Evolutionary conservation across 53 echinoderm and acorn worm species (phyloP).

Genomic region (Luidia sarsii): DNA sequence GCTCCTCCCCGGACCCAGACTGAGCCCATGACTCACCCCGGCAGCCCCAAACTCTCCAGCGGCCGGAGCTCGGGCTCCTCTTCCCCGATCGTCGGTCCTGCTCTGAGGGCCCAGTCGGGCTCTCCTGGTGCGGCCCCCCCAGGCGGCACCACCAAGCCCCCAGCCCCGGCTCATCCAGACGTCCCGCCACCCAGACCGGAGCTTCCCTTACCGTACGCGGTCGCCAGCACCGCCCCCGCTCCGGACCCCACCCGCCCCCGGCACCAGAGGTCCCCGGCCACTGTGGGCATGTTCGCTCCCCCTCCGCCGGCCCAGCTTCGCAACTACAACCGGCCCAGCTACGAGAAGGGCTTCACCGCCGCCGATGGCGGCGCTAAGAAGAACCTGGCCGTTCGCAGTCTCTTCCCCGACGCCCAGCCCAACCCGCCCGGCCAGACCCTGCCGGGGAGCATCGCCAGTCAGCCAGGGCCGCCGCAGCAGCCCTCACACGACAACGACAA

Average conservation of each 20-base stretch:
- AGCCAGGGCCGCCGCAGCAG: conserved; percentile 22
- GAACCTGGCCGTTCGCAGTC: conserved; percentile 63
- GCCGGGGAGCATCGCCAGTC: not conserved
- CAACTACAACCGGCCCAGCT: conserved; percentile 72
- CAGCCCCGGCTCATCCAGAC: conserved; percentile 6
- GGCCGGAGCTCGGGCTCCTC: conserved; percentile 38
- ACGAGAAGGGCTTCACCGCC: conserved; percentile 40
- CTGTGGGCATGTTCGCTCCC: conserved; percentile 83
- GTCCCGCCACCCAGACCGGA: conserved; percentile 29
- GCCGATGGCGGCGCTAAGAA: conserved; percentile 23
- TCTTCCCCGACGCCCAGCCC: conserved; percentile 58
- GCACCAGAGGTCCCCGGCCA: conserved; percentile 78
- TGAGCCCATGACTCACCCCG: conserved; percentile 30
- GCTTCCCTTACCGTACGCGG: conserved; percentile 32
- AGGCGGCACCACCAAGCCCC: conserved; percentile 17
- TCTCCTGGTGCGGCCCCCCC: conserved; percentile 25
- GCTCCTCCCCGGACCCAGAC: not conserved
- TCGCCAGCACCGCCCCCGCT: conserved; percentile 4
- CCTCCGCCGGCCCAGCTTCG: conserved; percentile 67
- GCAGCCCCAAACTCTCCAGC: conserved; percentile 46
- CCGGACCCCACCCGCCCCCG: conserved; percentile 68
- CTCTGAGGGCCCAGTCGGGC: conserved; percentile 19
- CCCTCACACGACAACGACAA: conserved; percentile 68
- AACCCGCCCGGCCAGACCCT: conserved; percentile 41
- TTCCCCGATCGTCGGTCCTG: conserved; percentile 33